Evolutionary conservation across 2,797 vertebrate genomes (phyloP), one percentile per base, ranked within the genome.

Genomic region (Spondyliosoma cantharus): DNA sequence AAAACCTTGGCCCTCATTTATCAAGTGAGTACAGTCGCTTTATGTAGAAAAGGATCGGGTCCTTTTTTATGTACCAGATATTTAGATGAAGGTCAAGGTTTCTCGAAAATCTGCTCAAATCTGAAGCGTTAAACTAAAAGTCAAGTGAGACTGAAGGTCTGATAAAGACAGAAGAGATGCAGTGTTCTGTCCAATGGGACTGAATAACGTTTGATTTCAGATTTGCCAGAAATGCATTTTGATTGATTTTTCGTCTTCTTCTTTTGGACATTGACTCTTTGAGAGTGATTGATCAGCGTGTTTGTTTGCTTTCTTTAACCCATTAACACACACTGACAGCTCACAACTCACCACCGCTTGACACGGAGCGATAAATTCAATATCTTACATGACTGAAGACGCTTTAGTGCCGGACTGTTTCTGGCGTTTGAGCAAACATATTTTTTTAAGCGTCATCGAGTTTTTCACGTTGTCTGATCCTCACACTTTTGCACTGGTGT

Each of bases 301-400:
- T 81, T 90, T 70, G 60, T 72, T 86, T 71, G 45, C 74, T 67
- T 75, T 80, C 49, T 82, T 70, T 66, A 53, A 80, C 59, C 61
- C 65, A 76, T 87, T 66, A 74, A 81, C 84, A 83, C 81, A 80
- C 59, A 53, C 48, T 67, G 85, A 76, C 74, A 57, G 83, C 72
- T 78, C 49, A 59, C 62, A 85, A 71, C 85, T 78, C 76, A 78
- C 52, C 9, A 19, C 3, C 24, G 60, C 50, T 77, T 77, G 80
- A 81, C 45, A 53, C 48, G 11, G 6, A 6, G 71, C 78, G 68
- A 5, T 85, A 62, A 74, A 84, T 83, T 45, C 22, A 56, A 71
- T 61, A 42, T 27, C 13, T 52, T 52, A 62, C 46, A 62, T 71
- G 32, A 84, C 63, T 59, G 46, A 62, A 85, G 74, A 79, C 48